These are phyloP conservation scores for Nomada ferruginata DNA, from an alignment of 2,888 invertebrate species.

Conservation along the genomic window DNA sequence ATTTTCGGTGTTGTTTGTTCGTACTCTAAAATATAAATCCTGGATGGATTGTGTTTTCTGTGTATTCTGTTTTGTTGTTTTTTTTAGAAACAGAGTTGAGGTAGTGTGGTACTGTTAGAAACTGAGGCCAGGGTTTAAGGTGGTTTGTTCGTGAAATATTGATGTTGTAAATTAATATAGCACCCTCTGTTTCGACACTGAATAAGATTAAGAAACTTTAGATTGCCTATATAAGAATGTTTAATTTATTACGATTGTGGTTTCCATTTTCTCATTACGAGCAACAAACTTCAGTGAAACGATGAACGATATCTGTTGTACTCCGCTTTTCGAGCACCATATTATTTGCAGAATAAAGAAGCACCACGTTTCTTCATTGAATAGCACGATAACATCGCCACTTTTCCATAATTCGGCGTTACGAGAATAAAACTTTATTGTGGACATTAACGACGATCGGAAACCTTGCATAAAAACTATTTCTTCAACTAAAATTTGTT, in stretches of 20 bases:
- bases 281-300: background rate
- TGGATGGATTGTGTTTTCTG: too few species aligned
- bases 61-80: too few species aligned
- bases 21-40: too few species aligned
- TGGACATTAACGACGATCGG: constrained; percentile 38
- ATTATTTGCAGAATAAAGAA: constrained; percentile 37
- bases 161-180: too few species aligned
- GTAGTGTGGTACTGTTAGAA: too few species aligned
- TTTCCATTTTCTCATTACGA: background rate
- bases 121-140: too few species aligned
- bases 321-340: background rate
- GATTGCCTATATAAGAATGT: too few species aligned
- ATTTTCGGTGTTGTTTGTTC: too few species aligned
- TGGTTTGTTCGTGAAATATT: too few species aligned
- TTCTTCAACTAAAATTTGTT: constrained; percentile 3
- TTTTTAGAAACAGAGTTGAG: too few species aligned
- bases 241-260: background rate
- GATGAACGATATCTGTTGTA: background rate
- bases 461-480: constrained; percentile 7
- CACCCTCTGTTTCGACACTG: too few species aligned
- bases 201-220: too few species aligned
- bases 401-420: constrained; percentile 23
- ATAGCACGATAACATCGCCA: constrained; percentile 16
- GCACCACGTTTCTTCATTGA: constrained; percentile 16
- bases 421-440: constrained; percentile 22